Conservation (phyloP, 2,888 invertebrate species). For the Matsumyia berberina region DNA sequence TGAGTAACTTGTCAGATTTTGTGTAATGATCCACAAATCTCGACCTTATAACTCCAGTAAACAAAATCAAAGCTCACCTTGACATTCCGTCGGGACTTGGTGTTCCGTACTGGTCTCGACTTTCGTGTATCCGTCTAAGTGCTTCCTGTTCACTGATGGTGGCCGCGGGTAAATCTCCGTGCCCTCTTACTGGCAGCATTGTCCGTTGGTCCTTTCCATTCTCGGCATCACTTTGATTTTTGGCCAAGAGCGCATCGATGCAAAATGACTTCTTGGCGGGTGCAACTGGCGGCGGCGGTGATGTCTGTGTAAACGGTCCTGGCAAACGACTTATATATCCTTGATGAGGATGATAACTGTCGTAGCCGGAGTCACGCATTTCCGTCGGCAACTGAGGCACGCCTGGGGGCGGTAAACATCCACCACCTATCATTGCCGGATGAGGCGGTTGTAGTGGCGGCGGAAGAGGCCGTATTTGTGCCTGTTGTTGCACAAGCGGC, state of each 20-base stretch:
- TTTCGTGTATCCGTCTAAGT: constrained; percentile 82
- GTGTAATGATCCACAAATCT: no score
- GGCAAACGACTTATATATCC: constrained; percentile 62
- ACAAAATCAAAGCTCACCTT: constrained; percentile 79
- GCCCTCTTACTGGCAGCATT: constrained; percentile 53
- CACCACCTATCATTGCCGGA: constrained; percentile 55
- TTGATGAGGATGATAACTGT: constrained; percentile 62
- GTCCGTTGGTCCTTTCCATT: constrained; percentile 77
- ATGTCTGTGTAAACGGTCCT: constrained; percentile 68
- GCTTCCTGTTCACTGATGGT: constrained; percentile 83
- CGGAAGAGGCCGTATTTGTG: constrained; percentile 57
- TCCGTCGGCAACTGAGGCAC: constrained; percentile 62
- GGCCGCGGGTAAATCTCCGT: constrained; percentile 77
- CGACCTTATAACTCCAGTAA: no score
- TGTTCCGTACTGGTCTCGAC: constrained; percentile 82
- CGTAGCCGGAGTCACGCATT: constrained; percentile 58
- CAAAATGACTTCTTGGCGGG: constrained; percentile 91
- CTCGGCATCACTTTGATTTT: constrained; percentile 84
- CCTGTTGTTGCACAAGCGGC: constrained; percentile 70
- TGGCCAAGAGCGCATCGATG: constrained; percentile 94
- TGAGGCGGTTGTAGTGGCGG: constrained; percentile 72
- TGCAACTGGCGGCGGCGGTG: constrained; percentile 65
- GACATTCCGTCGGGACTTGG: constrained; percentile 85
- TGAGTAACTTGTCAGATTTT: no score
- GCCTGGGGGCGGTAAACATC: constrained; percentile 51